Percentiles rank a stretch among this genome's conserved stretches.
Conservation (phyloP, 2,888 invertebrate genomes). For the Drosophila ezoana region DNA sequence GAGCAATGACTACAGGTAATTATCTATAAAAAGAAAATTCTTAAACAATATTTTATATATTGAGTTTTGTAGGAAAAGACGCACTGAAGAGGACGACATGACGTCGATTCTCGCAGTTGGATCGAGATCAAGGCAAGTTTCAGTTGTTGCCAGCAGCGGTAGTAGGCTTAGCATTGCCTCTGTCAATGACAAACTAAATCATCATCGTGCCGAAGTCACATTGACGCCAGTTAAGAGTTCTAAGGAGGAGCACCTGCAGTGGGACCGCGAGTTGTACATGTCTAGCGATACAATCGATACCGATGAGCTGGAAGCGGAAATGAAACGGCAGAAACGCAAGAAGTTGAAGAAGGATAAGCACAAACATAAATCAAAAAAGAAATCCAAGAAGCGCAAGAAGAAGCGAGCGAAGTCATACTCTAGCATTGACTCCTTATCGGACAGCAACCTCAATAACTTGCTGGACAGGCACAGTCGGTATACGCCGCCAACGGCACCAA, state of each 20-base stretch:
- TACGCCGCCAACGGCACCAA: slow-evolving; percentile 81
- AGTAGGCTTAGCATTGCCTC: slow-evolving; percentile 47
- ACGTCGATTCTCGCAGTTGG: slow-evolving; percentile 30
- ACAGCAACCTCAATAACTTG: slow-evolving; percentile 85
- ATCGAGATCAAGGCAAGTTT: slow-evolving; percentile 52
- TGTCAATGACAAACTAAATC: slow-evolving; percentile 46
- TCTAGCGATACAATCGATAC: slow-evolving; percentile 82
- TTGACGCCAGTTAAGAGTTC: slow-evolving; percentile 49
- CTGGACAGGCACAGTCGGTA: slow-evolving; percentile 79
- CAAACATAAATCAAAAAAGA: slow-evolving; percentile 91
- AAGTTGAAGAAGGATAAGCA: slow-evolving; percentile 87
- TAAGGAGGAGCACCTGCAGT: slow-evolving; percentile 76
- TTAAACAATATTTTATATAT: background rate
- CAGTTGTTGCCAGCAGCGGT: slow-evolving; percentile 50
- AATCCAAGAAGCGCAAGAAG: slow-evolving; percentile 89
- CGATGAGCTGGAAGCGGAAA: slow-evolving; percentile 86
- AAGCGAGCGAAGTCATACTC: slow-evolving; percentile 89
- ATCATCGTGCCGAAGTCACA: slow-evolving; percentile 40
- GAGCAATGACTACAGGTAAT: slow-evolving; percentile 75
- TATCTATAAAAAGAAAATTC: background rate
- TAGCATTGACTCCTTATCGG: slow-evolving; percentile 88
- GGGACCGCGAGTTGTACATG: slow-evolving; percentile 74
- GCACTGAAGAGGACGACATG: slow-evolving; percentile 71
- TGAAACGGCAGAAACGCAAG: slow-evolving; percentile 87
- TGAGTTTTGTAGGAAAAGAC: slow-evolving; percentile 61